A percentile compares a stretch with the other conserved stretches of the same genome.
phyloP scores from a whole-genome alignment of 2,888 invertebrate species.

The Limnephilus lunatus region DNA sequence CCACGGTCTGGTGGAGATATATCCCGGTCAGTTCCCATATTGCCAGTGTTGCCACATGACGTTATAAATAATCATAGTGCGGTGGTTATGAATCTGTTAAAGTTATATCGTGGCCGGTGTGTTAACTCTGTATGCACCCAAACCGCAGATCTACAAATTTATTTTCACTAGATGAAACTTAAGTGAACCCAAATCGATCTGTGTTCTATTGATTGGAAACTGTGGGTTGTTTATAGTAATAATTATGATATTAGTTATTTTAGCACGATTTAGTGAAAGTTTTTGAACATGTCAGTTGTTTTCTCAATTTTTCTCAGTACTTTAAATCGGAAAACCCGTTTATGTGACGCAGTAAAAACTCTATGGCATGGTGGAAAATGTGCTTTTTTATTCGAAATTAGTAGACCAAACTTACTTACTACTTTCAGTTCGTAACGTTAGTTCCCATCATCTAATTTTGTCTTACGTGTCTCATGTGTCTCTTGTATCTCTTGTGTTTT shows the following conservation, averaged over 20 bases:
- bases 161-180: neutral
- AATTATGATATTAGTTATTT: neutral
- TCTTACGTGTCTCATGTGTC: no score
- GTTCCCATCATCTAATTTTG: neutral
- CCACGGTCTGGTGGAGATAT: neutral
- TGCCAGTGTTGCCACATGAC: neutral
- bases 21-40: slow-evolving; percentile 12
- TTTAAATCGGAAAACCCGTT: neutral
- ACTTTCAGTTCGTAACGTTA: no score
- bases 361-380: neutral
- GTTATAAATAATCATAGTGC: neutral
- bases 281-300: neutral
- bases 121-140: neutral
- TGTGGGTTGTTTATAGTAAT: neutral
- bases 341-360: no score
- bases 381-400: neutral
- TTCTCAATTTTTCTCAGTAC: neutral
- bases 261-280: neutral
- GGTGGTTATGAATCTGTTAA: no score
- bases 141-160: neutral
- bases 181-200: neutral
- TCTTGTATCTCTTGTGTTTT: no score
- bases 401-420: no score
- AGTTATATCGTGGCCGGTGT: no score
- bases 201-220: neutral